Conservation (phyloP, 2,888 invertebrate genomes). For the Phortica magna region DNA sequence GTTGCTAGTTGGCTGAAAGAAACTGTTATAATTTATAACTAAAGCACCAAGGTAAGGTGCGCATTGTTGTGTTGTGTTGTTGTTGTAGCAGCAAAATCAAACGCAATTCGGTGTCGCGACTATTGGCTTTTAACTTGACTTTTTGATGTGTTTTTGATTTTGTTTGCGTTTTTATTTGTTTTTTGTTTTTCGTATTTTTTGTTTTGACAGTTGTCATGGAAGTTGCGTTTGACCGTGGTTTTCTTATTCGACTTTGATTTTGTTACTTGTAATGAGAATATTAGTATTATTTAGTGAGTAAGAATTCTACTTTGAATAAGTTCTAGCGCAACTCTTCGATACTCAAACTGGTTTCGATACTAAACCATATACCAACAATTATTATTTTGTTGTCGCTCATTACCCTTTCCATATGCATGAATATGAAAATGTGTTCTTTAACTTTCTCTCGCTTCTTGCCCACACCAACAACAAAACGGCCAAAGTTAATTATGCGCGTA, state of each 20-base stretch:
- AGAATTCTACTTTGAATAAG: too few relatives aligned
- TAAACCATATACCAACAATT: too few relatives aligned
- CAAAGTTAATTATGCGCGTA: constrained; percentile 23
- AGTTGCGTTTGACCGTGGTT: neutral
- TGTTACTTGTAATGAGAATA: neutral
- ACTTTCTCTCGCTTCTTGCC: neutral
- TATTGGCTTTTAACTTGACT: neutral
- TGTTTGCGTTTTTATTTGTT: constrained; percentile 19
- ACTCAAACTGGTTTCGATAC: too few relatives aligned
- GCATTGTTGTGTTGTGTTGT: too few relatives aligned
- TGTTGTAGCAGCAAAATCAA: too few relatives aligned
- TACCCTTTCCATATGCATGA: neutral
- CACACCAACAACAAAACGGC: neutral
- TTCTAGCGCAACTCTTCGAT: too few relatives aligned
- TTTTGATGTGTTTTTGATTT: constrained; percentile 8
- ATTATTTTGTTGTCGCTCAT: neutral
- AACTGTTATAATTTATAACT: too few relatives aligned
- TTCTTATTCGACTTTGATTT: neutral
- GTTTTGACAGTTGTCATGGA: constrained; percentile 14
- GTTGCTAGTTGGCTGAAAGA: too few relatives aligned
- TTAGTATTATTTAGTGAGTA: neutral
- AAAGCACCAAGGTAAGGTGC: too few relatives aligned
- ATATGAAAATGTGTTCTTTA: neutral
- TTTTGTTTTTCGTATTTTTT: neutral
- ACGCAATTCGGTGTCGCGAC: too few relatives aligned